Percentiles rank a stretch among this genome's conserved stretches.
These are phyloP conservation scores for Chloroclysta siterata DNA, from an alignment of 2,888 invertebrate species.

Conservation along the genomic window DNA sequence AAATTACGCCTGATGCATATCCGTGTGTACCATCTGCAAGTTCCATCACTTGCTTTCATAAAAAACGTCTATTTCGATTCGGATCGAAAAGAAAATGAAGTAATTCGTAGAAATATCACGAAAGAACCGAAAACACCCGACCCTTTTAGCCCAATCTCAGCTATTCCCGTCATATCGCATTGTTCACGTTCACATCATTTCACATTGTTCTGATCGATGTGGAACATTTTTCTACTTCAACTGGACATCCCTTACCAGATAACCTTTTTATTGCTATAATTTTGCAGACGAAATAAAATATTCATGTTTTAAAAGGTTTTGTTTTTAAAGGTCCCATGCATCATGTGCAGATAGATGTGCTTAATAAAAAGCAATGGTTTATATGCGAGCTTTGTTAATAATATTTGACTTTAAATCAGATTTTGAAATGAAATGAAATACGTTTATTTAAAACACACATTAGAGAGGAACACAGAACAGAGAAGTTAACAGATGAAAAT, in stretches of 20 bases:
- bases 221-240: slow-evolving; percentile 11
- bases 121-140: slow-evolving; percentile 4
- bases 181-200: slow-evolving; percentile 9
- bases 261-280: neutral
- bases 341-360: no score
- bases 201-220: slow-evolving; percentile 15
- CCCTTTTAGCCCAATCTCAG: slow-evolving; percentile 24
- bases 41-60: no score
- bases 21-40: no score
- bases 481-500: no score
- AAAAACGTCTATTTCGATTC: neutral
- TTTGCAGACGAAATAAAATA: slow-evolving; percentile 7
- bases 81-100: slow-evolving; percentile 7
- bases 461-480: no score
- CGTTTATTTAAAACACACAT: no score
- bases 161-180: slow-evolving; percentile 12
- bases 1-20: no score
- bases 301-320: neutral
- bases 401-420: no score
- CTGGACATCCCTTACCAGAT: slow-evolving; percentile 8
- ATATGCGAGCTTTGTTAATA: no score
- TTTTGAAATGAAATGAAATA: no score
- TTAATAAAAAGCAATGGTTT: no score
- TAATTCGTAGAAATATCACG: slow-evolving; percentile 7
- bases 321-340: no score